Evolutionary conservation across 2,888 invertebrate genomes (phyloP).

Genomic region (Danaus chrysippus): DNA sequence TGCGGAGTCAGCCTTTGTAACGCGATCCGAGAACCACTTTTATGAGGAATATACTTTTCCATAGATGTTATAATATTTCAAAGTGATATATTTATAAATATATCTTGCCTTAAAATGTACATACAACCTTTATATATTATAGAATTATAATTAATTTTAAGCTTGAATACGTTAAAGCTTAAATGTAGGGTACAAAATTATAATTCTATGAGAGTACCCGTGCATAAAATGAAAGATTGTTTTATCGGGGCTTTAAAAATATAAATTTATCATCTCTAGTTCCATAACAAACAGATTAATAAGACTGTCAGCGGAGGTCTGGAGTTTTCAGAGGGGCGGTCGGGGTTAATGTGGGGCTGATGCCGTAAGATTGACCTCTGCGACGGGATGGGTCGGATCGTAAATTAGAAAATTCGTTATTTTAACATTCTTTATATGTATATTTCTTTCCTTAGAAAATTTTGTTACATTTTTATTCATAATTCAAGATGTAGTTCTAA

Average conservation of each 20-base stretch:
- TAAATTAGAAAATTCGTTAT: no score
- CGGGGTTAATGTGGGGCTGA: slow-evolving; percentile 34
- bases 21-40: slow-evolving; percentile 10
- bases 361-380: slow-evolving; percentile 31
- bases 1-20: slow-evolving; percentile 49
- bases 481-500: no score
- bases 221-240: no score
- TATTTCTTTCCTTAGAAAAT: no score
- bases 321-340: slow-evolving; percentile 12
- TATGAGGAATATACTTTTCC: slow-evolving; percentile 6
- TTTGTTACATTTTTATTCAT: no score
- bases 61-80: slow-evolving; percentile 4
- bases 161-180: neutral
- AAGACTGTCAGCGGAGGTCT: slow-evolving; percentile 13
- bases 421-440: no score
- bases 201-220: no score
- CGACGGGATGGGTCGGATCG: slow-evolving; percentile 24
- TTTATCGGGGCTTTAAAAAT: neutral
- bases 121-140: no score
- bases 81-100: neutral
- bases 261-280: neutral
- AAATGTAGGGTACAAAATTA: no score
- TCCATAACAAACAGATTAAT: neutral
- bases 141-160: neutral
- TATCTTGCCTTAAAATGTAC: neutral